Evolutionary conservation across 2,888 invertebrate species (phyloP).

Genomic region (Clanis bilineata): DNA sequence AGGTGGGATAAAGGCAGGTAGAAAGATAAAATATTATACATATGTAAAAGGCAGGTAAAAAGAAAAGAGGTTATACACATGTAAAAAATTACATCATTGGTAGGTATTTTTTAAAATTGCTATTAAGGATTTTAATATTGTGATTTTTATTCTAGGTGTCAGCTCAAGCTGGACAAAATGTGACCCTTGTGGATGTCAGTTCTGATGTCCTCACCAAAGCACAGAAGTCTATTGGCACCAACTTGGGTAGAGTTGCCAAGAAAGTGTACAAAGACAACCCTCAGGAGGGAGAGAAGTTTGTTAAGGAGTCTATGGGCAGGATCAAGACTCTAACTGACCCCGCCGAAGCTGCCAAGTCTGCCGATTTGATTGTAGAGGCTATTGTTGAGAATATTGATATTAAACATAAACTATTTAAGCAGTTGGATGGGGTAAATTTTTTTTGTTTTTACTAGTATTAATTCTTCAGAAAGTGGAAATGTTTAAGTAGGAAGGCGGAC

Average conservation of each 20-base stretch:
- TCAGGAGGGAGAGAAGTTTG: conserved; percentile 84
- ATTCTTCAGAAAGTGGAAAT: too few relatives aligned
- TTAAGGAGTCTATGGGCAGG: conserved; percentile 81
- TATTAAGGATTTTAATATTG: too few relatives aligned
- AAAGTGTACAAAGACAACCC: conserved; percentile 88
- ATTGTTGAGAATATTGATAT: conserved; percentile 91
- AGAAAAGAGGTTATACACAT: too few relatives aligned
- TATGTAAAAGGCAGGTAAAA: too few relatives aligned
- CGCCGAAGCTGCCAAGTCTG: conserved; percentile 81
- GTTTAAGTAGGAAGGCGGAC: too few relatives aligned
- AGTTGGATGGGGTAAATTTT: conserved; percentile 83
- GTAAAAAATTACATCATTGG: too few relatives aligned
- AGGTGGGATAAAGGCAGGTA: too few relatives aligned
- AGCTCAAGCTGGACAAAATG: conserved; percentile 91
- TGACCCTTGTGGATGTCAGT: conserved; percentile 90
- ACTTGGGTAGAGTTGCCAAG: conserved; percentile 89
- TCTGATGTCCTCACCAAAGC: conserved; percentile 88
- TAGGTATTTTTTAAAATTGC: too few relatives aligned
- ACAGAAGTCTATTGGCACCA: conserved; percentile 85
- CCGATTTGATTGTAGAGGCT: conserved; percentile 91
- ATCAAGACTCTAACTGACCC: conserved; percentile 84
- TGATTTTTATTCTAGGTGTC: conserved; percentile 85
- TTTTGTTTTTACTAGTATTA: neutral
- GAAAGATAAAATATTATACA: too few relatives aligned
- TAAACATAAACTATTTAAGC: conserved; percentile 89